These are phyloP conservation scores for Bergia sp. DNA, from an alignment of 92 coral and sea anemone species.

Conservation along the genomic window DNA sequence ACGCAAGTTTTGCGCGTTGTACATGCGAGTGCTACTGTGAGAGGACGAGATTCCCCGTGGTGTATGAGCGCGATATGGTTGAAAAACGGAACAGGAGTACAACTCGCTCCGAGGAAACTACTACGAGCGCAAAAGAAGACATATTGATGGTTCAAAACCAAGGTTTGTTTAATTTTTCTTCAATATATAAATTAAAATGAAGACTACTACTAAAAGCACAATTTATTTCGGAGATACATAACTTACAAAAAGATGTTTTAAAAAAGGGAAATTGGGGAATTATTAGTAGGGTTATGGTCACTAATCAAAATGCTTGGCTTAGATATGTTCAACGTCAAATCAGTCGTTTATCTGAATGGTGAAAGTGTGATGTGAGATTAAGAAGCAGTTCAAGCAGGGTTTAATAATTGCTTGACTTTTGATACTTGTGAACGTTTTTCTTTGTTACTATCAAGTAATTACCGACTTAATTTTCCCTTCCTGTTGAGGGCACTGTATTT, in stretches of 20 bases:
- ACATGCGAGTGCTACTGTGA: constrained; percentile 42
- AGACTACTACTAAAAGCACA: neutral
- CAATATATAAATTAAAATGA: neutral
- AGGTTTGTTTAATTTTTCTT: constrained; percentile 24
- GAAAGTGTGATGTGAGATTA: neutral
- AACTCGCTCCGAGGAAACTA: neutral
- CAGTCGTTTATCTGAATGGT: neutral
- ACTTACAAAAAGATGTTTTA: neutral
- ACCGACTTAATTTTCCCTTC: neutral
- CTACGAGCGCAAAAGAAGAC: constrained; percentile 8
- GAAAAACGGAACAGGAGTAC: neutral
- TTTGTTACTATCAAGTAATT: neutral
- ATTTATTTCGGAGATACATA: neutral
- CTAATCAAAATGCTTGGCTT: neutral
- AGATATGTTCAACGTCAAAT: neutral
- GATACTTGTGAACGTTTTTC: neutral
- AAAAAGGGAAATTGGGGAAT: neutral
- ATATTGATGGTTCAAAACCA: constrained; percentile 12
- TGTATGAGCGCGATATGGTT: constrained; percentile 4
- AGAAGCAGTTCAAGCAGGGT: neutral
- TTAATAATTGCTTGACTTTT: neutral
- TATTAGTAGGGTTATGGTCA: neutral
- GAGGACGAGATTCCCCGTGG: neutral
- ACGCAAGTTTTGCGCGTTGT: constrained; percentile 8
- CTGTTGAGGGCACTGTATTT: neutral